Conservation (phyloP, 2,113 vertebrate species). For the Ictidomys tridecemlineatus region DNA sequence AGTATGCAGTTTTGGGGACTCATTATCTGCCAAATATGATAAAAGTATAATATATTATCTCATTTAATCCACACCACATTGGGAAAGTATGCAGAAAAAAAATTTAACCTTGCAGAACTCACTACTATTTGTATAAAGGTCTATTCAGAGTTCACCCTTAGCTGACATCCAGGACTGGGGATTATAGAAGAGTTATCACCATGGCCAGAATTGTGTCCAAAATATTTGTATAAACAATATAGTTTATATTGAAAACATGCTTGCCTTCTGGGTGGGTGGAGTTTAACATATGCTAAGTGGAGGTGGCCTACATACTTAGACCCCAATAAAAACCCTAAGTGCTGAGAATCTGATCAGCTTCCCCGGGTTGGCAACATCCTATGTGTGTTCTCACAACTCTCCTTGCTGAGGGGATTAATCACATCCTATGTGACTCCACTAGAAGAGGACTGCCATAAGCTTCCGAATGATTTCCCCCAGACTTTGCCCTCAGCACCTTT, state of each 20-base stretch:
- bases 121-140: not conserved
- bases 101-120: not conserved
- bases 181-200: not conserved
- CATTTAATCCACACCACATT: not conserved
- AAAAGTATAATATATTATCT: not conserved
- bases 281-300: not conserved
- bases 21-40: not conserved
- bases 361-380: not conserved
- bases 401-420: not conserved
- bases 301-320: not conserved
- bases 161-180: not conserved
- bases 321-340: not conserved
- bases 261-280: not conserved
- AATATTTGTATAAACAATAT: not conserved
- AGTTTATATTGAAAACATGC: not conserved
- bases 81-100: not conserved
- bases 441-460: not conserved
- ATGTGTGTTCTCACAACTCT: not conserved
- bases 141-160: not conserved
- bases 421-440: not conserved
- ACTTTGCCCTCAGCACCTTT: not conserved
- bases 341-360: not conserved
- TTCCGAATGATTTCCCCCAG: not conserved
- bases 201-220: not conserved
- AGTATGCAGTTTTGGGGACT: not conserved